phyloP scores from a whole-genome alignment of 2,888 invertebrate genomes.

The Anarsia innoxiella region DNA sequence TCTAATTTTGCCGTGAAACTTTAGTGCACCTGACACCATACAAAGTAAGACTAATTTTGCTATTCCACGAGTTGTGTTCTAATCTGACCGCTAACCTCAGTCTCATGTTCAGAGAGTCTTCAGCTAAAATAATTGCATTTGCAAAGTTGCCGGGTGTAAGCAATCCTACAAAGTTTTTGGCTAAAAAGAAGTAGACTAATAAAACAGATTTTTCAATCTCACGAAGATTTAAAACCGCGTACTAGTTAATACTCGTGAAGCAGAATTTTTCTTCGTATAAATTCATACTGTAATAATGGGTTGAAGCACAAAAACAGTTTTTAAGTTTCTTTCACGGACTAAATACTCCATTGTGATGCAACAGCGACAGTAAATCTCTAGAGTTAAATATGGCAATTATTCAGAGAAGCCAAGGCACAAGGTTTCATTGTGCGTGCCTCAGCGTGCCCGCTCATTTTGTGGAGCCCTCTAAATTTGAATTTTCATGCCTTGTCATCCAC shows the following conservation, averaged over 20 bases:
- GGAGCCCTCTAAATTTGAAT: slow-evolving; percentile 59
- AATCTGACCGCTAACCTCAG: too few relatives aligned
- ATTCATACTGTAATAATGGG: slow-evolving; percentile 19
- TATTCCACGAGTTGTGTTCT: too few relatives aligned
- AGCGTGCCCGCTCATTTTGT: slow-evolving; percentile 35
- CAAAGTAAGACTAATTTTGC: too few relatives aligned
- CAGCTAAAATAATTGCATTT: slow-evolving; percentile 6
- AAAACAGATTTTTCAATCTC: not conserved
- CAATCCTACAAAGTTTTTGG: too few relatives aligned
- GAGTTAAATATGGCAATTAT: slow-evolving; percentile 67
- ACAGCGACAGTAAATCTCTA: slow-evolving; percentile 45
- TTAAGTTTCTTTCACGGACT: slow-evolving; percentile 48
- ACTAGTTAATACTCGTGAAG: too few relatives aligned
- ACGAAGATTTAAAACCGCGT: too few relatives aligned
- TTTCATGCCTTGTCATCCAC: slow-evolving; percentile 65
- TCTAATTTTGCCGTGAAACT: too few relatives aligned
- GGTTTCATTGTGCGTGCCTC: slow-evolving; percentile 53
- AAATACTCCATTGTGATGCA: slow-evolving; percentile 50
- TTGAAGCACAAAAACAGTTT: slow-evolving; percentile 36
- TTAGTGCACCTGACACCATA: too few relatives aligned
- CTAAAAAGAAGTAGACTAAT: slow-evolving; percentile 4
- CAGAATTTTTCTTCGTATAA: too few relatives aligned
- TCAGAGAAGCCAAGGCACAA: slow-evolving; percentile 55
- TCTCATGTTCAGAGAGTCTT: too few relatives aligned
- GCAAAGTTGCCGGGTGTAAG: slow-evolving; percentile 7